Evolutionary conservation across 2,888 invertebrate species (phyloP).

Genomic region (Drosophila neutralis): DNA sequence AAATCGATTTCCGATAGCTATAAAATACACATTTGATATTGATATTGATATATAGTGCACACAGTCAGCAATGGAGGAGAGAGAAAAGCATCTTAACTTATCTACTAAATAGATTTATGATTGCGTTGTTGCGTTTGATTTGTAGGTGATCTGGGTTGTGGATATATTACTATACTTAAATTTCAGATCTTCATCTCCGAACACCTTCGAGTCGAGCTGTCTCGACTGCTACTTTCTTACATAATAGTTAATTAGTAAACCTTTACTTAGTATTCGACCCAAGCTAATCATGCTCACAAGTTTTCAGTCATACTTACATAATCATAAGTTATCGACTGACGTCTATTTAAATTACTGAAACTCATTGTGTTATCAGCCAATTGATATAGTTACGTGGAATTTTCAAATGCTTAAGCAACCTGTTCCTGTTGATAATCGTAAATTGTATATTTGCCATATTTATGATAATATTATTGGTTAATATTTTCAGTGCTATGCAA

Average conservation of each 20-base stretch:
- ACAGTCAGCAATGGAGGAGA: too few species aligned
- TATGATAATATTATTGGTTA: slow-evolving; percentile 5
- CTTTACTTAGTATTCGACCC: not conserved
- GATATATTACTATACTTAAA: too few species aligned
- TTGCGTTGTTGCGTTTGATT: too few species aligned
- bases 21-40: too few species aligned
- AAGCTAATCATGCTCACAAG: not conserved
- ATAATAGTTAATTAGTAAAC: too few species aligned
- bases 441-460: not conserved
- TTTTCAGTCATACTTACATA: not conserved
- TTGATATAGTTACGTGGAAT: not conserved
- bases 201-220: not conserved
- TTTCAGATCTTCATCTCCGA: too few species aligned
- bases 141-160: too few species aligned
- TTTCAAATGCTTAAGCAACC: fast-evolving
- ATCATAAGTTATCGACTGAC: not conserved
- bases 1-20: too few species aligned
- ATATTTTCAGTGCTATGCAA: slow-evolving; percentile 15
- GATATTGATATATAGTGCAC: too few species aligned
- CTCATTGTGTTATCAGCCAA: not conserved
- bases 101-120: too few species aligned
- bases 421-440: slow-evolving; percentile 13
- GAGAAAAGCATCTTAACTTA: too few species aligned
- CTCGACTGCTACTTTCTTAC: not conserved
- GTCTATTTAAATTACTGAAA: not conserved